Base-by-base conservation (phyloP, 2,113 vertebrate species). In the Excalfactoria chinensis region DNA sequence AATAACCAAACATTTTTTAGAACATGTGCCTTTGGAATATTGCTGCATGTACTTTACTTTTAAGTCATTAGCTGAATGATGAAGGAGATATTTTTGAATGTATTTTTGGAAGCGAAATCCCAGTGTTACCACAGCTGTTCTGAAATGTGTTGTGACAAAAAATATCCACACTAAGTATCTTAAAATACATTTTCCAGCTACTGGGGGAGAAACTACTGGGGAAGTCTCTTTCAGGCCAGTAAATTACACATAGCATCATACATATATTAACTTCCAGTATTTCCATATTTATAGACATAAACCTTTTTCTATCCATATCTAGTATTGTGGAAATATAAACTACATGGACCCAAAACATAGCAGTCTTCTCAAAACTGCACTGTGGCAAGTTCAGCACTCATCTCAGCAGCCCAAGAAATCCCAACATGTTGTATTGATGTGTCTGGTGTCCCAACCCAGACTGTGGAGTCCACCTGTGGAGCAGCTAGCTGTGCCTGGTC, bases 91-190 rank as follows among this genome's bases (percentile, higher is more conserved):
- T 92, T 92, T 84, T 78, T 1, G 0, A 82, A 62, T 71, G 40
- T 72, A 82, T 77, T 91, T 93, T 86, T 90, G 79, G 91, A 94
- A 90, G 78, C 60, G 85, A 94, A 96, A 93, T 96, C 90, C 89
- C 87, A 95, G 90, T 94, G 83, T 93, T 97, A 91, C 76, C 56
- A 92, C 96, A 97, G 96, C 95, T 97, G 95, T 93, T 96, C 43
- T 92, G 85, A 96, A 95, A 95, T 92, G 93, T 86, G 55, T 81
- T 28, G 80, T 87, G 96, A 96, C 91, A 97, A 96, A 98, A 97
- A 97, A 97, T 94, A 97, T 74, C 76, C 87, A 84, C 86, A 84
- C 67, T 69, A 84, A 95, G 78, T 66, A 87, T 58, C 75, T 91
- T 95, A 7, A 64, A 96, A 96, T 95, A 84, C 49, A 77, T 94